Conservation (phyloP, 2,113 vertebrate genomes). For the Ammodytes marinus region DNA sequence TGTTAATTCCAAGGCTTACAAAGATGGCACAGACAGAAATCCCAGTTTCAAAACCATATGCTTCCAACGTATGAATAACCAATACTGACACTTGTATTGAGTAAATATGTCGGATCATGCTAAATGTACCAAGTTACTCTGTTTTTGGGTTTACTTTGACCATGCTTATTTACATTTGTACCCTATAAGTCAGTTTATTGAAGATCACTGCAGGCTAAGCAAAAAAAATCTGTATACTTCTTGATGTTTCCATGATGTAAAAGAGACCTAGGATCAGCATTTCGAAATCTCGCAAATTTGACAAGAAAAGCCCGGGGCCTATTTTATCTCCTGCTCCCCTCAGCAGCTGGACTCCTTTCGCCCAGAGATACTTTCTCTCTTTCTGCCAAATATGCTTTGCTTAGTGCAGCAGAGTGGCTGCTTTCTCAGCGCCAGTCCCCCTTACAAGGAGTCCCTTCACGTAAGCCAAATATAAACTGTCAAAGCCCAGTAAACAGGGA, state of each 20-base stretch:
- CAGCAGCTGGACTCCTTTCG: conserved; percentile 2
- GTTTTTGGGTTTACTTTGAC: not conserved
- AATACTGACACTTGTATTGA: not conserved
- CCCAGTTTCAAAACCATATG: not conserved
- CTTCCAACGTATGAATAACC: not conserved
- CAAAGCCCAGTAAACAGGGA: conserved; percentile 55
- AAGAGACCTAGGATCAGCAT: not conserved
- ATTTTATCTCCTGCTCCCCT: conserved; percentile 12
- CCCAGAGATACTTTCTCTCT: not conserved
- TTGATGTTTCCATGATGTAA: conserved; percentile 12
- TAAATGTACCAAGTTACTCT: not conserved
- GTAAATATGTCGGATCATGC: not conserved
- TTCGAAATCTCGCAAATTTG: conserved; percentile 1
- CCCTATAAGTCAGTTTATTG: not conserved
- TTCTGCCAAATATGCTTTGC: conserved; percentile 70
- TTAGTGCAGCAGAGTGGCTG: conserved; percentile 37
- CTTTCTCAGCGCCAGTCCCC: conserved; percentile 51
- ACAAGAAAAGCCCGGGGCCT: conserved; percentile 8
- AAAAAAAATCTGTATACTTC: not conserved
- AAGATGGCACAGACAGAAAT: not conserved
- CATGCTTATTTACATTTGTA: not conserved
- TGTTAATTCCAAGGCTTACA: not conserved
- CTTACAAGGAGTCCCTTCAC: conserved; percentile 75
- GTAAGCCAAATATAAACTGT: conserved; percentile 77
- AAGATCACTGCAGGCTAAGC: not conserved